Evolutionary conservation across 1,140 invertebrate species (phyloP), one percentile per base, ranked within the genome.

Genomic region (Helicoverpa zea): DNA sequence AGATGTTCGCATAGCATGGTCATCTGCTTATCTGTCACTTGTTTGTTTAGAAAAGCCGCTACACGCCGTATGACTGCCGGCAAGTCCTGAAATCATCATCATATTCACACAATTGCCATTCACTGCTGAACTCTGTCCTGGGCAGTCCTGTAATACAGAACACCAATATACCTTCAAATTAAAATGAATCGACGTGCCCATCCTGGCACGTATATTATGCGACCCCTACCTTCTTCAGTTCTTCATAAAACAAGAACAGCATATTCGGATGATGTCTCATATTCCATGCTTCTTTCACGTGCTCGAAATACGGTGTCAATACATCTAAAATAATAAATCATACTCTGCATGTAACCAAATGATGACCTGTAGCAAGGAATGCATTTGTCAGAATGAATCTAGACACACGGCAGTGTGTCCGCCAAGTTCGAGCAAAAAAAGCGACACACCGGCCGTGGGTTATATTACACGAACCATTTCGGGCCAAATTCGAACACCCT

Each of bases 201-300:
- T n/a, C 23, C 23, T 23, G 23, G 23, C 23, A 23, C 23, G 23
- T 23, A 23, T 23, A 2, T 35, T 35, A 35, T 7, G 35, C 7
- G 35, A 35, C 0, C 35, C 35, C 35, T 90, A 96, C 96, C 82
- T 95, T 94, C 73, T 95, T 91, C 93, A 98, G 96, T 73, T 98
- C 96, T 92, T 98, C 97, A 87, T 98, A 98, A 86, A 97, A 97
- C 11, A 98, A 86, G 84, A 97, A 97, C 0, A 98, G 86, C 30
- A 98, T 88, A 90, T 98, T 98, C 7, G 96, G 91, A 86, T 97
- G 93, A 79, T 97, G 72, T 81, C 96, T 94, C n/a, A 92, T 85
- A 1, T 95, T 83, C 96, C 97, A 97, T 0, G 96, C 97, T 94
- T 98, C 97, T 81, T 96, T 96, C 0, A 98, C 83, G 86, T 98